A percentile compares a stretch with the other conserved stretches of the same genome.
Evolutionary conservation across 2,113 vertebrate species (phyloP).

Genomic region (Platanista minor): DNA sequence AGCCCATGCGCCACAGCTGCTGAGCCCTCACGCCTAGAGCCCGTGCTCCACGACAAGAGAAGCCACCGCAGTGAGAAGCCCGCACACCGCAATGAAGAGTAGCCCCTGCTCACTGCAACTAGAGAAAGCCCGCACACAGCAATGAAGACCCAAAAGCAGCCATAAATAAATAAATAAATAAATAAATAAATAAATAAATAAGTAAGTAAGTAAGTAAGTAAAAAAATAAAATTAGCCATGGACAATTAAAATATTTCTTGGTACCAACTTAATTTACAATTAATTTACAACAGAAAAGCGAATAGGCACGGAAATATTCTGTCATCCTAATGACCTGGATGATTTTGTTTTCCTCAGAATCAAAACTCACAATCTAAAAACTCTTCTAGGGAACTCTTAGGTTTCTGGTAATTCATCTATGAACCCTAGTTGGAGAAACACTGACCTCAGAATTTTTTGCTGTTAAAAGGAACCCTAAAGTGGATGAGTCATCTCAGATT

Average conservation of each 20-base stretch:
- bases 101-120: no score
- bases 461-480: not conserved
- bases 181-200: no score
- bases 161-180: no score
- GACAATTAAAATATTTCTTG: not conserved
- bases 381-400: not conserved
- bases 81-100: no score
- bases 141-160: no score
- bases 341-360: slow-evolving; percentile 1
- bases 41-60: no score
- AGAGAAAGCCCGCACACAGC: no score
- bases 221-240: no score
- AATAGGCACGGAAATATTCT: not conserved
- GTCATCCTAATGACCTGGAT: not conserved
- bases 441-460: not conserved
- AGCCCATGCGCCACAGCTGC: no score
- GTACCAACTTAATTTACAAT: not conserved
- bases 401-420: not conserved
- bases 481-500: not conserved
- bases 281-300: not conserved
- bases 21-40: no score
- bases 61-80: no score
- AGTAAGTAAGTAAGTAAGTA: no score
- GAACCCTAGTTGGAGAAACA: not conserved
- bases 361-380: slow-evolving; percentile 10